A percentile compares a stretch with the other conserved stretches of the same genome.
phyloP scores from a whole-genome alignment of 2,797 vertebrate genomes.

The Siniperca obscura region DNA sequence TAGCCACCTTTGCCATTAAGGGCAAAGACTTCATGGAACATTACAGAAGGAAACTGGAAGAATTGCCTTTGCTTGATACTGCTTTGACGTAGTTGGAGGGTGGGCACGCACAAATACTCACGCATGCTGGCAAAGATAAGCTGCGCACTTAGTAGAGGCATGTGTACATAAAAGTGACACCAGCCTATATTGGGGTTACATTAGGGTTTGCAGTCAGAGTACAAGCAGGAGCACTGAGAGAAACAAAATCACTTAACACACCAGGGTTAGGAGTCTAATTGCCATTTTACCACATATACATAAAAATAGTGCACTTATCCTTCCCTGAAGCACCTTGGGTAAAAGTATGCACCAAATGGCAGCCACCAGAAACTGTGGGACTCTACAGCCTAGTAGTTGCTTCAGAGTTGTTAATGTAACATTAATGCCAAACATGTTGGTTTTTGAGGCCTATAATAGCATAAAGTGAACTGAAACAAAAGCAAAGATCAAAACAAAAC shows the following conservation, averaged over 20 bases:
- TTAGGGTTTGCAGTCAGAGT: constrained; percentile 12
- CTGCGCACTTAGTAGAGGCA: constrained; percentile 46
- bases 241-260: constrained; percentile 3
- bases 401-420: neutral
- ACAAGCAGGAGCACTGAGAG: neutral
- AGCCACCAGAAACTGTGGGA: neutral
- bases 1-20: constrained; percentile 61
- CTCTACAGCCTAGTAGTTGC: neutral
- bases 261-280: neutral
- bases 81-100: constrained; percentile 61
- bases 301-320: neutral
- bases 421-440: neutral
- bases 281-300: neutral
- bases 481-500: no score
- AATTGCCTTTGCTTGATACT: constrained; percentile 45
- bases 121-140: constrained; percentile 69
- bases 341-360: neutral
- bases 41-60: constrained; percentile 52
- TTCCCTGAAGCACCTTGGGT: constrained; percentile 5
- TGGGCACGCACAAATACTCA: constrained; percentile 14
- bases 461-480: neutral
- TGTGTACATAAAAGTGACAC: constrained; percentile 60
- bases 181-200: constrained; percentile 30
- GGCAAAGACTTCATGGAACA: constrained; percentile 70
- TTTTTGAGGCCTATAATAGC: neutral